Percentiles rank a stretch among this genome's conserved stretches.
Evolutionary conservation across 2,888 invertebrate genomes (phyloP).

Genomic region (Masnerella sp.): DNA sequence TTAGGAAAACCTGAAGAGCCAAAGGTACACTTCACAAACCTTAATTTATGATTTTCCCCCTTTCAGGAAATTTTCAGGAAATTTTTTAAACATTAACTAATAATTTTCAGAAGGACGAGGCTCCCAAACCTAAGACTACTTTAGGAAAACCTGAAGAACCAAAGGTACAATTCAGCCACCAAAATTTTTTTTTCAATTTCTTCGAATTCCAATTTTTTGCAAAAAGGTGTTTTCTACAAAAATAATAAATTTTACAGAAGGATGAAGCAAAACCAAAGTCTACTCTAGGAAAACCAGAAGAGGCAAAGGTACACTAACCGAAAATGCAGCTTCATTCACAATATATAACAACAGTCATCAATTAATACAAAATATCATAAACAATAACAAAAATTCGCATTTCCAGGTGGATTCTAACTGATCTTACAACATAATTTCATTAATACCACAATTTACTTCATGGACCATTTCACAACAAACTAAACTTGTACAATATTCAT

Average conservation of each 20-base stretch:
- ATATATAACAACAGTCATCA: neutral
- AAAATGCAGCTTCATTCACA: neutral
- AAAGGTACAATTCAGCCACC: constrained; percentile 40
- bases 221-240: no score
- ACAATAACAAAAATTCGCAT: neutral
- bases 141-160: constrained; percentile 56
- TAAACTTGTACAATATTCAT: neutral
- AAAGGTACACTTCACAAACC: constrained; percentile 35
- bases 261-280: constrained; percentile 57
- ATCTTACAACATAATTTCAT: no score
- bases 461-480: neutral
- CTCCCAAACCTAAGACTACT: constrained; percentile 56
- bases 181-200: neutral
- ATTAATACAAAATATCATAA: neutral
- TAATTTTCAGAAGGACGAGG: constrained; percentile 56
- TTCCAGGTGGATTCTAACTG: neutral
- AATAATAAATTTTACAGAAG: constrained; percentile 37
- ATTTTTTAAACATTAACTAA: constrained; percentile 1
- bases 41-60: no score
- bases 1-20: constrained; percentile 15
- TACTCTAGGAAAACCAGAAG: constrained; percentile 53
- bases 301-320: constrained; percentile 44
- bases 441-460: no score
- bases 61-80: neutral
- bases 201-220: neutral